A percentile compares a stretch with the other conserved stretches of the same genome.
These are phyloP conservation scores for Pseudococcus longispinus DNA, from an alignment of 2,888 invertebrate genomes.

Conservation along the genomic window DNA sequence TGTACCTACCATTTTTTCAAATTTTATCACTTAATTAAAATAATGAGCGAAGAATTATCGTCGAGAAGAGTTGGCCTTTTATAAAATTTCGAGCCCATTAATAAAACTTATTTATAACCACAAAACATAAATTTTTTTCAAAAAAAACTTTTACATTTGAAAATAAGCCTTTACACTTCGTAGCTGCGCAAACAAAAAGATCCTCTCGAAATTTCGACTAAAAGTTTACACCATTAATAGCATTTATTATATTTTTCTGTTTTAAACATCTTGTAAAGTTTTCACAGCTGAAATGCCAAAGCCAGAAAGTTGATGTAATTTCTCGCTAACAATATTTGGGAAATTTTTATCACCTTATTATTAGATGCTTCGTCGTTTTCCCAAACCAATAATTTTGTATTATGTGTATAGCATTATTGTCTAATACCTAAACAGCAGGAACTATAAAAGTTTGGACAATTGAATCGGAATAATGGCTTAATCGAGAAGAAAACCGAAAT, in stretches of 20 bases:
- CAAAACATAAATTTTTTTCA: neutral
- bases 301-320: neutral
- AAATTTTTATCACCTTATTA: neutral
- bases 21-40: no score
- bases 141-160: neutral
- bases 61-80: no score
- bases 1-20: neutral
- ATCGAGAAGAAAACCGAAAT: neutral
- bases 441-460: neutral
- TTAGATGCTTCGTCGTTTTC: neutral
- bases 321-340: neutral
- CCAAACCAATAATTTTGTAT: neutral
- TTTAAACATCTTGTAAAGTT: neutral
- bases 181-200: neutral
- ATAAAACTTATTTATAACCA: no score
- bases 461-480: neutral
- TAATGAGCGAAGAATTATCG: no score
- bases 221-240: neutral
- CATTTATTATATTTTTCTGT: neutral
- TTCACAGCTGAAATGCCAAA: neutral
- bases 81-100: no score
- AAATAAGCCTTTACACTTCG: neutral
- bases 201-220: neutral
- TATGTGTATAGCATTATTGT: neutral
- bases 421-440: neutral